phyloP scores from a whole-genome alignment of 23 tunicate genomes.

The Trididemnum clinides region DNA sequence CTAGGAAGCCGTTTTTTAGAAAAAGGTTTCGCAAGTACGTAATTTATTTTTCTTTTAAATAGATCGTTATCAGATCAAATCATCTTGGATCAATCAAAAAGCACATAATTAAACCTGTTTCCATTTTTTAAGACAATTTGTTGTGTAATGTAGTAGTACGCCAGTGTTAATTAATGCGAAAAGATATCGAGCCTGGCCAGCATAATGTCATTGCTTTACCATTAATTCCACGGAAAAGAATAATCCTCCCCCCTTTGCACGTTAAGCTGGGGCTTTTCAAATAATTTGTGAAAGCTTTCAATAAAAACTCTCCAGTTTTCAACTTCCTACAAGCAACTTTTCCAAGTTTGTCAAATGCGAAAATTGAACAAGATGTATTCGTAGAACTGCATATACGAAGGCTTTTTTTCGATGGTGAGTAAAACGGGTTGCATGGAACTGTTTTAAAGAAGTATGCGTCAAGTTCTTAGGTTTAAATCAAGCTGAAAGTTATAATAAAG shows the following conservation, averaged over 20 bases:
- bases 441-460: neutral
- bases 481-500: constrained; percentile 16
- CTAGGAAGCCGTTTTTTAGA: no score
- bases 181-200: neutral
- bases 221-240: constrained; percentile 13
- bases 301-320: no score
- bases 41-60: no score
- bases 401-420: neutral
- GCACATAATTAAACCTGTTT: no score
- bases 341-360: constrained; percentile 12
- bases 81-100: no score
- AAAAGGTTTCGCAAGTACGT: no score
- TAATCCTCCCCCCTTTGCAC: neutral
- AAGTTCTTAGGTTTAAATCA: constrained; percentile 5
- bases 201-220: neutral
- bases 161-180: no score
- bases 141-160: no score
- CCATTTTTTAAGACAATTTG: no score
- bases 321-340: no score
- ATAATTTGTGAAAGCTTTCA: constrained; percentile 9
- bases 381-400: neutral
- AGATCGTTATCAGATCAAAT: no score
- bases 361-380: neutral
- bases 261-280: constrained; percentile 24
- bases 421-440: no score